phyloP scores from a whole-genome alignment of 2,888 invertebrate species.

The Leptinotarsa haldemani region DNA sequence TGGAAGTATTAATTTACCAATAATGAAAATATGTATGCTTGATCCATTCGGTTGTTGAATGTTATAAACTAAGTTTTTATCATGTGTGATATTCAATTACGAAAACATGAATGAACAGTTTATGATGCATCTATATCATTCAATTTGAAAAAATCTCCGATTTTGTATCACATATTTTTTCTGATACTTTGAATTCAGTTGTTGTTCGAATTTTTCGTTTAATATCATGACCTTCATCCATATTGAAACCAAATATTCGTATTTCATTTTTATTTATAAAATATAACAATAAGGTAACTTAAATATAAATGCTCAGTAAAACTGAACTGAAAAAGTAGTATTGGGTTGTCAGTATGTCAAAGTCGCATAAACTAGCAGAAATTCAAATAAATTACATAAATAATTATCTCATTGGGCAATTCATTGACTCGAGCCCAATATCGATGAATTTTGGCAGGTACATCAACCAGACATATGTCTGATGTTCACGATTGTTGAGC shows the following conservation, averaged over 20 bases:
- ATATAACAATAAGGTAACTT: slow-evolving; percentile 57
- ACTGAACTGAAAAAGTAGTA: slow-evolving; percentile 55
- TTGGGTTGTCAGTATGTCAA: slow-evolving; percentile 55
- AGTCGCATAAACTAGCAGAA: slow-evolving; percentile 31
- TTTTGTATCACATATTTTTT: too few species aligned
- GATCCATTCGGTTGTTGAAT: too few species aligned
- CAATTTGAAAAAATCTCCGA: too few species aligned
- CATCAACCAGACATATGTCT: slow-evolving; percentile 50
- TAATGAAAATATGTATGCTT: too few species aligned
- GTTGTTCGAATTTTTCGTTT: not conserved
- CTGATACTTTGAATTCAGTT: not conserved
- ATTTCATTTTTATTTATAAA: slow-evolving; percentile 56
- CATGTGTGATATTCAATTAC: too few species aligned
- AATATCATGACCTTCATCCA: not conserved
- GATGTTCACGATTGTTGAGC: slow-evolving; percentile 65
- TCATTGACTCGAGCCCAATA: slow-evolving; percentile 52
- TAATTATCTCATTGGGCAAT: slow-evolving; percentile 33
- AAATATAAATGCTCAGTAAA: slow-evolving; percentile 54
- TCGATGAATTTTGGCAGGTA: slow-evolving; percentile 62
- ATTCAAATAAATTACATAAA: slow-evolving; percentile 50
- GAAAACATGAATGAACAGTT: too few species aligned
- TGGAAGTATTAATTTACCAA: too few species aligned
- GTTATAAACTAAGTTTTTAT: too few species aligned
- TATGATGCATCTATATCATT: too few species aligned
- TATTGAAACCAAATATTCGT: not conserved